phyloP scores from a whole-genome alignment of 2,888 invertebrate species.

The Rhopalosiphum nymphaeae region DNA sequence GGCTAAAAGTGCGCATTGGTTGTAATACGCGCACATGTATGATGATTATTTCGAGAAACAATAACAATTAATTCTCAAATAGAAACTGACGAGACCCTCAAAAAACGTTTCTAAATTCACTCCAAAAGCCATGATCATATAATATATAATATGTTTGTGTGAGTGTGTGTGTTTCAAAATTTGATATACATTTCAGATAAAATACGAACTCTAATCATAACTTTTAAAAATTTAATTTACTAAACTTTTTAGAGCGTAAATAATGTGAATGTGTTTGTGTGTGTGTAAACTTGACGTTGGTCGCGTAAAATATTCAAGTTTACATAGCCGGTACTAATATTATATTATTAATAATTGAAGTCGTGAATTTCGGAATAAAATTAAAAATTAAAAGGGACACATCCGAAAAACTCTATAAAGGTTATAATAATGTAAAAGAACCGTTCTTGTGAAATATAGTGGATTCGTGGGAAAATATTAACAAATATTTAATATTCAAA shows the following conservation, averaged over 20 bases:
- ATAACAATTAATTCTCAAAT: neutral
- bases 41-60: neutral
- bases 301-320: neutral
- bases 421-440: neutral
- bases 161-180: neutral
- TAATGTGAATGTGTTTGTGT: neutral
- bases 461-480: neutral
- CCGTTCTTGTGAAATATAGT: neutral
- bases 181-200: neutral
- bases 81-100: neutral
- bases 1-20: neutral
- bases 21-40: neutral
- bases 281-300: neutral
- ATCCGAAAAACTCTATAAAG: neutral
- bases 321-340: neutral
- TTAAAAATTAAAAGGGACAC: neutral
- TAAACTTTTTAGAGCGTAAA: neutral
- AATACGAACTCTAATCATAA: neutral
- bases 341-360: neutral
- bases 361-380: neutral
- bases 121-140: neutral
- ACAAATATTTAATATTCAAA: neutral
- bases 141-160: neutral
- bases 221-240: neutral
- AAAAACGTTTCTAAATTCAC: neutral